Percentiles rank a stretch among this genome's conserved stretches.
phyloP scores from a whole-genome alignment of 2,888 invertebrate genomes.

The Strigamia crassipes region DNA sequence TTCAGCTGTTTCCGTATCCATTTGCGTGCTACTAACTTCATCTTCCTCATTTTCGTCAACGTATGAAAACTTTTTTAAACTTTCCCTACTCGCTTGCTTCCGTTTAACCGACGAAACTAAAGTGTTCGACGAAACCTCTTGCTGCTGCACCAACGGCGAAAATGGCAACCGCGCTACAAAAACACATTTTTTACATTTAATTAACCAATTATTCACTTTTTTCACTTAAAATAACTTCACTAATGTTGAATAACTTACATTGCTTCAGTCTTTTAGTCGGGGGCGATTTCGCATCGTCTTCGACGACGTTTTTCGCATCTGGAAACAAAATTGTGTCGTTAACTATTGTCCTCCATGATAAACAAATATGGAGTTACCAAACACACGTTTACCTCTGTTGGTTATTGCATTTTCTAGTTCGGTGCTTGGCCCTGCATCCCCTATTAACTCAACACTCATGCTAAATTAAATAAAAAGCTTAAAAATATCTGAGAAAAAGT shows the following conservation, averaged over 20 bases:
- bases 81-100: not conserved
- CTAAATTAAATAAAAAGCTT: not conserved
- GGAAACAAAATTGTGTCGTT: not conserved
- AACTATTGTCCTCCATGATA: not conserved
- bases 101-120: not conserved
- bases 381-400: not conserved
- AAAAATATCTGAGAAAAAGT: not conserved
- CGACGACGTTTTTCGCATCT: not conserved
- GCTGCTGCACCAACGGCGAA: not conserved
- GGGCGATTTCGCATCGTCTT: not conserved
- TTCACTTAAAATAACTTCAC: not conserved
- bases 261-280: not conserved
- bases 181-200: not conserved
- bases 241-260: not conserved
- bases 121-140: not conserved
- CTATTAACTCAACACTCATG: not conserved
- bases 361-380: not conserved
- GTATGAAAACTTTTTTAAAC: not conserved
- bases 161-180: not conserved
- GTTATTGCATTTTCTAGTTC: not conserved
- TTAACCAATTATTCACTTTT: not conserved
- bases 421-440: not conserved
- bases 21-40: not conserved
- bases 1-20: not conserved
- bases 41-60: not conserved